Conservation (phyloP, 30 jellyfish, hydroid and myxozoan genomes). For the Aurelia aurita complex sp. Pacific region DNA sequence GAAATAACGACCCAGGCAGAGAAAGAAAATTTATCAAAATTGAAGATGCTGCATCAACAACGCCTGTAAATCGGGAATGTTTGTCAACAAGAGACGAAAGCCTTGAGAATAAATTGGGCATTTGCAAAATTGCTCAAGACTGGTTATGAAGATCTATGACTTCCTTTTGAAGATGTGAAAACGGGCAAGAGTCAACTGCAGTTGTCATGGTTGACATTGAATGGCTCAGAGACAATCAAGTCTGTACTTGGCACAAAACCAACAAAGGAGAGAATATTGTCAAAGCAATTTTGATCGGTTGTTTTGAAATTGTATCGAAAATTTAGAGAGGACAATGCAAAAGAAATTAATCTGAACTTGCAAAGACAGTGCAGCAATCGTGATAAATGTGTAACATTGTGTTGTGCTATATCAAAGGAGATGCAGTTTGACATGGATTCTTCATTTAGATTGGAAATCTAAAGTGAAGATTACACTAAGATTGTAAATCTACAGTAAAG, state of each 20-base stretch:
- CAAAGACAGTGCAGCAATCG: too few relatives aligned
- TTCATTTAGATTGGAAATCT: too few relatives aligned
- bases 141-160: constrained; percentile 60
- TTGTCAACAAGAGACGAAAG: constrained; percentile 63
- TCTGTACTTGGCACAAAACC: constrained; percentile 47
- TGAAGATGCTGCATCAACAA: too few relatives aligned
- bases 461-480: too few relatives aligned
- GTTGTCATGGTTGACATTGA: constrained; percentile 67
- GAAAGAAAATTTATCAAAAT: too few relatives aligned
- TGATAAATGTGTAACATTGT: too few relatives aligned
- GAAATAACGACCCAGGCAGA: too few relatives aligned
- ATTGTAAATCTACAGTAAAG: too few relatives aligned
- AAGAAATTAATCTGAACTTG: too few relatives aligned
- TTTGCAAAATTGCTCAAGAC: constrained; percentile 35
- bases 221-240: constrained; percentile 2
- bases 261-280: constrained; percentile 45
- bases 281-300: constrained; percentile 47
- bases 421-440: too few relatives aligned
- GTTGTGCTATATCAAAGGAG: too few relatives aligned
- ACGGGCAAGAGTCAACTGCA: constrained; percentile 70
- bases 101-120: constrained; percentile 45
- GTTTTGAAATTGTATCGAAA: constrained; percentile 16
- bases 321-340: too few relatives aligned
- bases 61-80: constrained; percentile 51
- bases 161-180: constrained; percentile 59